A percentile compares a stretch with the other conserved stretches of the same genome.
These are phyloP conservation scores for Scytalopus superciliaris DNA, from an alignment of 2,113 vertebrate genomes.

Conservation along the genomic window DNA sequence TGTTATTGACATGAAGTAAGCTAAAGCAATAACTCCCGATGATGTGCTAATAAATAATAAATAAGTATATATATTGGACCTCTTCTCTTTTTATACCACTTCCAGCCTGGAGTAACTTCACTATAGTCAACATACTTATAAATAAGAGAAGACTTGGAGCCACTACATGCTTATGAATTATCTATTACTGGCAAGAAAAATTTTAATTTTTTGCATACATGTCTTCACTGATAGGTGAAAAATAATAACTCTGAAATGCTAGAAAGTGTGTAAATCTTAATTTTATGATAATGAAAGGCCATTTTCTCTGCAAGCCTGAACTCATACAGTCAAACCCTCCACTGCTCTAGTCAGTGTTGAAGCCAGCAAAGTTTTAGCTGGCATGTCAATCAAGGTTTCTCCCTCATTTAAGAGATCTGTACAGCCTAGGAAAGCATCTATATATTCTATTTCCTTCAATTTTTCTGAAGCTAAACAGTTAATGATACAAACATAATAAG, in stretches of 20 bases:
- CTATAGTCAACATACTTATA: background rate
- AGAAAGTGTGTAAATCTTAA: background rate
- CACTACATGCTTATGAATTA: background rate
- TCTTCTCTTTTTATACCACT: background rate
- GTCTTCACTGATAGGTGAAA: background rate
- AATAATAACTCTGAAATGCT: background rate
- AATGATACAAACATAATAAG: background rate
- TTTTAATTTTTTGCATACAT: background rate
- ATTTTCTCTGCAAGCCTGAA: background rate
- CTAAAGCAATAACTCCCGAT: constrained; percentile 2
- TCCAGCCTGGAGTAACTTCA: background rate
- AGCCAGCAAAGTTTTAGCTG: background rate
- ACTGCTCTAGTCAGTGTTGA: background rate
- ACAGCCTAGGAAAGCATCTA: background rate
- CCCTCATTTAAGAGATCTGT: background rate
- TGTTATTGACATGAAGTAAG: background rate
- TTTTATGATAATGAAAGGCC: background rate
- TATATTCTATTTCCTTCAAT: background rate
- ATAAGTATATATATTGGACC: background rate
- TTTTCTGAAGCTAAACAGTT: background rate
- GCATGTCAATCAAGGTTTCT: background rate
- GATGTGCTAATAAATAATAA: constrained; percentile 15
- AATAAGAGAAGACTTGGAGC: background rate
- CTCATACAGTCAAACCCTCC: background rate
- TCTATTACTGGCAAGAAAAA: background rate